phyloP scores from a whole-genome alignment of 1,140 invertebrate genomes.

The Camponotus floridanus region DNA sequence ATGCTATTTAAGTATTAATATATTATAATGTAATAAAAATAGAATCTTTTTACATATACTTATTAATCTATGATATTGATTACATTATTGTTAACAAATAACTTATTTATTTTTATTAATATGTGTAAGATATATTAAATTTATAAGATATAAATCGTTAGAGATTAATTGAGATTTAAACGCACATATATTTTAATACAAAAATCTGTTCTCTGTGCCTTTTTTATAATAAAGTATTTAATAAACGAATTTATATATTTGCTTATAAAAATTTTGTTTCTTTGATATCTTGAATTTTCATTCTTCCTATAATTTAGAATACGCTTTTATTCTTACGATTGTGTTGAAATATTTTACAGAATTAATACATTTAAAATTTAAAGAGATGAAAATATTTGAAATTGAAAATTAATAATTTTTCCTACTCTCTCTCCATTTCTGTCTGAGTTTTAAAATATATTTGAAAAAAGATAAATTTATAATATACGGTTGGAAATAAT shows the following conservation, averaged over 20 bases:
- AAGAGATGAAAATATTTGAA: background rate
- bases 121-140: background rate
- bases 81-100: slow-evolving; percentile 34
- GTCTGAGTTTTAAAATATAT: background rate
- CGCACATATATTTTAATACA: slow-evolving; percentile 1
- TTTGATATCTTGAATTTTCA: slow-evolving; percentile 2
- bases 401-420: background rate
- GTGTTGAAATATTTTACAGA: background rate
- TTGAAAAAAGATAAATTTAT: background rate
- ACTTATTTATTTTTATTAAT: slow-evolving; percentile 59
- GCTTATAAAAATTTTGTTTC: slow-evolving; percentile 15
- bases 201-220: background rate
- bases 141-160: background rate
- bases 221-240: slow-evolving; percentile 23
- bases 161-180: slow-evolving; percentile 5
- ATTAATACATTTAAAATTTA: background rate
- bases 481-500: slow-evolving; percentile 47
- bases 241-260: slow-evolving; percentile 38
- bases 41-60: background rate
- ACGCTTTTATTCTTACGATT: slow-evolving; percentile 20
- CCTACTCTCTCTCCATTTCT: too few species aligned
- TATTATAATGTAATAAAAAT: slow-evolving; percentile 14
- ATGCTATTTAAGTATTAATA: slow-evolving; percentile 39
- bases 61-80: slow-evolving; percentile 16
- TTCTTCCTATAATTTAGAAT: background rate